Evolutionary conservation across 2,888 invertebrate species (phyloP).

Genomic region (Andrena dorsata): DNA sequence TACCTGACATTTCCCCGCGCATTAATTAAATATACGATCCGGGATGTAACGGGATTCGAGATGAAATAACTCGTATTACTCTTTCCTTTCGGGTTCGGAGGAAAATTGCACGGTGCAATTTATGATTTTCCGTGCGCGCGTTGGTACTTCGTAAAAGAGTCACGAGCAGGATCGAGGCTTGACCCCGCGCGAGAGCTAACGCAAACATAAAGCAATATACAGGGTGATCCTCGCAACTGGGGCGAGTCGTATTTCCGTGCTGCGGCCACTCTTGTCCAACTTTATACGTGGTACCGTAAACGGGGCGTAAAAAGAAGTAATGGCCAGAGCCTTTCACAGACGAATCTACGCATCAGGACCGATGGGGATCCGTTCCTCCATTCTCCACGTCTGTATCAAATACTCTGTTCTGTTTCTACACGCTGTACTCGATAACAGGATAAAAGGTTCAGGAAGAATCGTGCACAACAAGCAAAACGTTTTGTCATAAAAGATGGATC

Average conservation of each 20-base stretch:
- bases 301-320: neutral
- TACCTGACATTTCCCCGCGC: too few relatives aligned
- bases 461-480: too few relatives aligned
- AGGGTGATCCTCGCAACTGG: conserved; percentile 28
- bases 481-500: too few relatives aligned
- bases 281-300: neutral
- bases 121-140: conserved; percentile 14
- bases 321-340: too few relatives aligned
- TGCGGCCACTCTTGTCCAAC: neutral
- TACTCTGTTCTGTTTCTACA: too few relatives aligned
- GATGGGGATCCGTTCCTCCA: too few relatives aligned
- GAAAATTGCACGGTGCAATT: conserved; percentile 25
- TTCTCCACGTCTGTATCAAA: too few relatives aligned
- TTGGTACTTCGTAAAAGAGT: conserved; percentile 33
- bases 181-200: conserved; percentile 32
- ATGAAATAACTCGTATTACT: conserved; percentile 7
- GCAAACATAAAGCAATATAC: conserved; percentile 25
- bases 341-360: too few relatives aligned
- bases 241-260: conserved; percentile 30
- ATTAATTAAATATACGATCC: neutral
- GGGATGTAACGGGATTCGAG: neutral
- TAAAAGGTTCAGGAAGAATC: too few relatives aligned
- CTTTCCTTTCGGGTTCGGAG: neutral
- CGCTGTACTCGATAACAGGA: too few relatives aligned
- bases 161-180: conserved; percentile 37